Evolutionary conservation across 2,888 invertebrate species (phyloP), one percentile per base, ranked within the genome.

Genomic region (Dynastes tityus): DNA sequence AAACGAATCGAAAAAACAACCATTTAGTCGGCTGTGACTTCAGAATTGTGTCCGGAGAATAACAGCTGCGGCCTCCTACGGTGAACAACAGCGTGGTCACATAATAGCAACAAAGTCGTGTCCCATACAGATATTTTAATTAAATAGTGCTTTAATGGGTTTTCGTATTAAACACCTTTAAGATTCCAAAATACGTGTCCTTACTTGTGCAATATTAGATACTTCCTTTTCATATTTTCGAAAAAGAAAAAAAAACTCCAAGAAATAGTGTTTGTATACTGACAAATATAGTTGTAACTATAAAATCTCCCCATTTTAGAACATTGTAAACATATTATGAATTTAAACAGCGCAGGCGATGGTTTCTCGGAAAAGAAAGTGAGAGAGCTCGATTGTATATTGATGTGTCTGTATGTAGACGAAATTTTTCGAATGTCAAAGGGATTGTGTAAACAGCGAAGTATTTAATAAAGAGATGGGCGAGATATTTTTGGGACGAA

Each of bases 31-130:
- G 67, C 77, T 49, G 65, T 77, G 55, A 65, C 67, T 29, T 40
- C 76, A 27, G 67, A 78, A 80, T 78, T 77, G 78, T 78, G 71
- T 64, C 84, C 84, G 83, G 81, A 84, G 83, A 80, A 82, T 83
- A 85, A 86, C 86, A 86, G 86, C 86, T 87, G 87, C 82, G 86
- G 84, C 84, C 85, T 83, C 87, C 87, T 83, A 84, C 82, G 79
- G 86, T 80, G 87, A 86, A 82, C 85, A 84, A 83, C 83, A 83
- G 85, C 83, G 83, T 81, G 82, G 84, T 84, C 84, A 83, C 82
- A 85, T 83, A 84, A 85, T 84, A 85, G 84, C 84, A 85, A 87
- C 85, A 86, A 86, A 85, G 84, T 85, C 84, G 82, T 86, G 86
- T 85, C 86, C 84, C 82, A 83, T 83, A 83, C 84, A 80, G 85